A percentile compares a stretch with the other conserved stretches of the same genome.
Conservation (phyloP, 2,797 vertebrate genomes). For the Anas georgica region DNA sequence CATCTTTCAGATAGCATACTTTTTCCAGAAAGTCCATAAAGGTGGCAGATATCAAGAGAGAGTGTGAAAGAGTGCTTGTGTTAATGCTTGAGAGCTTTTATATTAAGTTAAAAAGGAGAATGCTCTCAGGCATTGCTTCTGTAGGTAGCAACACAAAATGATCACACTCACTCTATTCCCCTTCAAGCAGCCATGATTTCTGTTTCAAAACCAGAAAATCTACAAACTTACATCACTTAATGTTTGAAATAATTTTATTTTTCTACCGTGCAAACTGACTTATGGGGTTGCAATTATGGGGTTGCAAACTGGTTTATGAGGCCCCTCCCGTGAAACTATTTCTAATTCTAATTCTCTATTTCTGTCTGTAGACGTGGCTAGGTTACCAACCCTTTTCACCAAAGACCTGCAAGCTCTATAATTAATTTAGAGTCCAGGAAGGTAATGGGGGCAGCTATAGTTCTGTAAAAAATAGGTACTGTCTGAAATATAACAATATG, state of each 20-base stretch:
- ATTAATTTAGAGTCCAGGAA: not conserved
- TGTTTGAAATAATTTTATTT: not conserved
- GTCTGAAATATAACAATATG: not conserved
- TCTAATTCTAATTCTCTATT: not conserved
- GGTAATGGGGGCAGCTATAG: not conserved
- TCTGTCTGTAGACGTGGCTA: not conserved
- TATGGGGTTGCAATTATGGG: not conserved
- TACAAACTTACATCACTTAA: not conserved
- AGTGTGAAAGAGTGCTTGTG: not conserved
- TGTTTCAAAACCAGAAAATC: not conserved
- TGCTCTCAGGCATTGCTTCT: not conserved
- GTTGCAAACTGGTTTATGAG: not conserved
- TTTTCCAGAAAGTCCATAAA: conserved; percentile 44
- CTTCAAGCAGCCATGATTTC: not conserved
- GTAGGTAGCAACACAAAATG: not conserved
- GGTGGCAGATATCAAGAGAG: not conserved
- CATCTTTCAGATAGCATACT: conserved; percentile 47
- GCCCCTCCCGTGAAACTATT: not conserved
- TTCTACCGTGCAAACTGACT: not conserved
- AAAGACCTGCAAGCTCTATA: not conserved
- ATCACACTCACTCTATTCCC: not conserved
- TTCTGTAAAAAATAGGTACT: not conserved
- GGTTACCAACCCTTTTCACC: not conserved
- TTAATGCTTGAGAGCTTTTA: conserved; percentile 1
- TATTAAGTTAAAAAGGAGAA: not conserved